Evolutionary conservation across 2,888 invertebrate species (phyloP), one percentile per base, ranked within the genome.

Genomic region (Torymus texanus): DNA sequence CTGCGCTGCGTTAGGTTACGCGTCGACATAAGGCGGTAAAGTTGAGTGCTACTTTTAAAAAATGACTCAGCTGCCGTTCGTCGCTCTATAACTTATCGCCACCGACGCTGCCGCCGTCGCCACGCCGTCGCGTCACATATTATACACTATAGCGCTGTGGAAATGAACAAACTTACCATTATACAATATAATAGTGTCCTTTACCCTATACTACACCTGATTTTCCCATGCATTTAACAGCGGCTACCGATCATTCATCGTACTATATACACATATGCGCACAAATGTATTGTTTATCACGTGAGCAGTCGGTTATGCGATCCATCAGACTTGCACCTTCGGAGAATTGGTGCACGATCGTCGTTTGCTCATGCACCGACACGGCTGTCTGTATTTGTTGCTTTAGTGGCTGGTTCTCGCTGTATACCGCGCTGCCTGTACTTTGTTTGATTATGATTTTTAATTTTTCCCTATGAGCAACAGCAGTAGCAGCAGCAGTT

Each of bases 21-120:
- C 62, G 66, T 56, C 77, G 78, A 66, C 74, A 70, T 77, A 65
- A 66, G 76, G 70, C 70, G 50, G 21, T n/a, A 53, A 61, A 66
- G 56, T 78, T 70, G 76, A 81, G 79, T 79, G 79, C 81, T 81
- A 81, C 81, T 81, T 81, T 81, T 81, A 79, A 81, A 79, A 81
- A 81, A 81, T 81, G 81, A 81, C 81, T 81, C 81, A 81, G 81
- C 81, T 81, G 79, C 78, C 67, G 73, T n/a, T 29, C 41, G 21
- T n/a, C 58, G 24, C 61, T 8, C 29, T 41, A 41, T 41, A 41
- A 41, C 41, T 50, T 12, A 65, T 21, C 53, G 53, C 10, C 63
- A 41, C 58, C 73, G 73, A 61, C 21, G 18, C n/a, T n/a, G n/a
- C 61, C 61, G 13, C 50, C 12, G 59, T 0, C 61, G 67, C 53